phyloP scores from a whole-genome alignment of 2,113 vertebrate species.

The Canis aureus region DNA sequence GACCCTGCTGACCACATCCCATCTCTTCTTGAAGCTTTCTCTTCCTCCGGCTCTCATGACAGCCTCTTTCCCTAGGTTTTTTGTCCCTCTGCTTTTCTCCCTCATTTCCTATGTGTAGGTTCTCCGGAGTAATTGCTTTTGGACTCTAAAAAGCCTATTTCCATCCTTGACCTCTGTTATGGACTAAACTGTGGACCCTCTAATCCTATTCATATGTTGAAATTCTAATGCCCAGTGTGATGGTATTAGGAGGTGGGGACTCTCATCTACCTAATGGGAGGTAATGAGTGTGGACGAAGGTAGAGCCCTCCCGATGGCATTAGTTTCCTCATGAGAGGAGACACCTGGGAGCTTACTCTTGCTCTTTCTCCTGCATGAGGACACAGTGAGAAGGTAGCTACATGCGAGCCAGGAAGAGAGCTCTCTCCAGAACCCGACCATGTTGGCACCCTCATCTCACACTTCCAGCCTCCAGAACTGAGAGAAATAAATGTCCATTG shows the following conservation, averaged over 20 bases:
- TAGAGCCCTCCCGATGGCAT: background rate
- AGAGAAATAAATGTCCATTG: background rate
- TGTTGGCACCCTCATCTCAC: background rate
- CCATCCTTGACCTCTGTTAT: background rate
- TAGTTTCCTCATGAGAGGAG: background rate
- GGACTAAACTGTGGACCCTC: background rate
- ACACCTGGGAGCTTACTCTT: background rate
- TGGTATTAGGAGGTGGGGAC: background rate
- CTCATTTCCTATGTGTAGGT: background rate
- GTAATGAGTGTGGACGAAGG: background rate
- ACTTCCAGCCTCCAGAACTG: background rate
- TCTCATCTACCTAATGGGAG: background rate
- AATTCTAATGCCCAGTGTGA: background rate
- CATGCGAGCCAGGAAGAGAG: background rate
- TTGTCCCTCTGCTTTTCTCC: background rate
- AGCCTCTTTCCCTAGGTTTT: background rate
- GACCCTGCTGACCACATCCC: background rate
- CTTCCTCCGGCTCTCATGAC: background rate
- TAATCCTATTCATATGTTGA: background rate
- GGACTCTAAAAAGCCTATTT: background rate
- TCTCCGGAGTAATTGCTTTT: background rate
- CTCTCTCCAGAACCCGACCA: background rate
- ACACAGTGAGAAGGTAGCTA: background rate
- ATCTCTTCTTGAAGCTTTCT: background rate
- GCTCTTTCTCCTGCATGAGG: background rate